Conservation (phyloP, 2,113 vertebrate genomes). For the Apteryx owenii region DNA sequence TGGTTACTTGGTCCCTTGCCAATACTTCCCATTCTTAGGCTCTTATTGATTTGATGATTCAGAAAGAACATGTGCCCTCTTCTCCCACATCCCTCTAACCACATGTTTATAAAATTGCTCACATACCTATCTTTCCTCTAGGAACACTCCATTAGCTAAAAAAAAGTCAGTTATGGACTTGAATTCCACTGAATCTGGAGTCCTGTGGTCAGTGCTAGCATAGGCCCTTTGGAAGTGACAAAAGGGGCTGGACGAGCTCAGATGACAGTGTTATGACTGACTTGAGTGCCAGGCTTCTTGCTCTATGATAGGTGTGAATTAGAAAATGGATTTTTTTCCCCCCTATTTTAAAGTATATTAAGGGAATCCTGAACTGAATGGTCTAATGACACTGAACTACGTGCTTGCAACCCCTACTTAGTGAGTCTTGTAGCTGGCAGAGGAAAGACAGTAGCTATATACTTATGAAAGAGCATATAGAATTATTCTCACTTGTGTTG, state of each 20-base stretch:
- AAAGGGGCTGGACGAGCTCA: background rate
- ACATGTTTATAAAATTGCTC: fast-evolving
- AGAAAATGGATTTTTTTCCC: background rate
- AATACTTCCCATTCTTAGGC: background rate
- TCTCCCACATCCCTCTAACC: background rate
- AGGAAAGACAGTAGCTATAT: background rate
- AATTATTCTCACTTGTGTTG: background rate
- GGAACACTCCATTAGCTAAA: background rate
- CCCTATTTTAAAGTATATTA: fast-evolving
- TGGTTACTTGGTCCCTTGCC: background rate
- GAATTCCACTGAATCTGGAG: background rate
- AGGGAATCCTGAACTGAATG: background rate
- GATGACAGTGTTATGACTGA: fast-evolving
- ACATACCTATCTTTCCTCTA: background rate
- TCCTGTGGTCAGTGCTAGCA: background rate
- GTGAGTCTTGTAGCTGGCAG: background rate
- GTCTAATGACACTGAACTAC: fast-evolving
- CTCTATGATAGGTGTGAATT: background rate
- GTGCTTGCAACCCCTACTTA: background rate
- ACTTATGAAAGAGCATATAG: background rate
- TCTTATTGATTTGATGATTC: background rate
- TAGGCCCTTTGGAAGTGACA: background rate
- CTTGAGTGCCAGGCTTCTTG: background rate
- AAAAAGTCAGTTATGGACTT: background rate
- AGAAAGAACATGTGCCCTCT: background rate